A percentile compares a stretch with the other conserved stretches of the same genome.
Evolutionary conservation across 2,888 invertebrate species (phyloP).

Genomic region (Macaria liturata): DNA sequence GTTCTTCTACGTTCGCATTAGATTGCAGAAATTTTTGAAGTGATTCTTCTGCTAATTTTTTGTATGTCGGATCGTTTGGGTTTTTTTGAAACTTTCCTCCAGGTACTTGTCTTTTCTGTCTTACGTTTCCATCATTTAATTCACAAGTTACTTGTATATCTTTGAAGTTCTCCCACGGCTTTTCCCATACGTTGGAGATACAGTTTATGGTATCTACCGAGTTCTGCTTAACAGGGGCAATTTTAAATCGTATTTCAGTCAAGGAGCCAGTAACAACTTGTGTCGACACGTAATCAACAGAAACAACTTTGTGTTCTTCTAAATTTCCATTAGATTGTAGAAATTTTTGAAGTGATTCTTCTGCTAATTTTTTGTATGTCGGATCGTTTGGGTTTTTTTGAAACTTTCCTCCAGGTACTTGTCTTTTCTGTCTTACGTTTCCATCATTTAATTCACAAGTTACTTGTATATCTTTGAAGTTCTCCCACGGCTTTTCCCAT

Average conservation of each 20-base stretch:
- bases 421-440: slow-evolving; percentile 35
- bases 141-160: slow-evolving; percentile 42
- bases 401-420: slow-evolving; percentile 27
- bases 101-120: slow-evolving; percentile 32
- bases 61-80: slow-evolving; percentile 35
- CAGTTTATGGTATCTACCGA: slow-evolving; percentile 32
- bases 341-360: slow-evolving; percentile 43
- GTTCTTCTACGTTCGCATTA: slow-evolving; percentile 32
- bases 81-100: slow-evolving; percentile 23
- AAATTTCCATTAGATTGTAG: slow-evolving; percentile 32
- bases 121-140: slow-evolving; percentile 8
- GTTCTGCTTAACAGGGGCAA: slow-evolving; percentile 73
- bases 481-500: slow-evolving; percentile 35
- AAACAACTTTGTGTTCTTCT: slow-evolving; percentile 11
- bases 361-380: slow-evolving; percentile 41
- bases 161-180: slow-evolving; percentile 34
- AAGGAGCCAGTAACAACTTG: not conserved
- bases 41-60: slow-evolving; percentile 43
- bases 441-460: slow-evolving; percentile 29
- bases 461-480: slow-evolving; percentile 39
- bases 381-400: slow-evolving; percentile 25
- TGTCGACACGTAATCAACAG: not conserved
- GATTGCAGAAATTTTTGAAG: slow-evolving; percentile 38
- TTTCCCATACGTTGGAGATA: slow-evolving; percentile 36
- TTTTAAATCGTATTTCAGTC: slow-evolving; percentile 13